Percentiles rank a stretch among this genome's conserved stretches.
These are phyloP conservation scores for Nibea albiflora DNA, from an alignment of 2,113 vertebrate species.

Conservation along the genomic window DNA sequence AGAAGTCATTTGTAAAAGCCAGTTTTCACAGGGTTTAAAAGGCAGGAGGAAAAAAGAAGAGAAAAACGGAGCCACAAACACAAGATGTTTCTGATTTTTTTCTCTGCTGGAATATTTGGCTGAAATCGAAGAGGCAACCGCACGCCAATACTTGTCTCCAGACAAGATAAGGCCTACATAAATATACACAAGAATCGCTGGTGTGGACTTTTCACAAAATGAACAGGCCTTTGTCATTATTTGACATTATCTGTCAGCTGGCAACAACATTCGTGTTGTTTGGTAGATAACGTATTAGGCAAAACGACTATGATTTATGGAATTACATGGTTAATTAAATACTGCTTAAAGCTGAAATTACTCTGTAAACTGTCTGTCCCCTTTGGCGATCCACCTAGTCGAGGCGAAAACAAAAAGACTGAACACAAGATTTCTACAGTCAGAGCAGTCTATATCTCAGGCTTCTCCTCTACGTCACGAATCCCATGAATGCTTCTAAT, in stretches of 20 bases:
- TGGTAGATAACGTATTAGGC: constrained; percentile 61
- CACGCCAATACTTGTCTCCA: background rate
- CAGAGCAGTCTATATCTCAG: background rate
- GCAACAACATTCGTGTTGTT: constrained; percentile 49
- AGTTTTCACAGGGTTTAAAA: background rate
- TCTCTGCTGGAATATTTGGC: background rate
- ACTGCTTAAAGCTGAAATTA: constrained; percentile 50
- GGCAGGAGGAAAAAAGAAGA: background rate
- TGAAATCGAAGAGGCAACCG: constrained; percentile 16
- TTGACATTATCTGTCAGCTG: constrained; percentile 50
- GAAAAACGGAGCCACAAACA: constrained; percentile 12
- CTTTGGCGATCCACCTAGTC: constrained; percentile 21
- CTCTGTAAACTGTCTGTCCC: constrained; percentile 50
- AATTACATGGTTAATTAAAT: constrained; percentile 72
- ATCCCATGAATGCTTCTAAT: constrained; percentile 42
- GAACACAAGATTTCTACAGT: background rate
- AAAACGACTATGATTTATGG: constrained; percentile 53
- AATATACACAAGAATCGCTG: constrained; percentile 36
- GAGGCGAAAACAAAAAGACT: constrained; percentile 30
- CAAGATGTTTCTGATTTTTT: constrained; percentile 20
- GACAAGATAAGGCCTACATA: background rate
- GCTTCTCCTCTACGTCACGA: constrained; percentile 9
- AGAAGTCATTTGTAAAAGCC: background rate
- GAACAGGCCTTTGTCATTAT: constrained; percentile 21
- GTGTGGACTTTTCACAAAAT: constrained; percentile 12